These are phyloP conservation scores for Cephalopterus ornatus DNA, from an alignment of 2,113 vertebrate species.

Conservation along the genomic window DNA sequence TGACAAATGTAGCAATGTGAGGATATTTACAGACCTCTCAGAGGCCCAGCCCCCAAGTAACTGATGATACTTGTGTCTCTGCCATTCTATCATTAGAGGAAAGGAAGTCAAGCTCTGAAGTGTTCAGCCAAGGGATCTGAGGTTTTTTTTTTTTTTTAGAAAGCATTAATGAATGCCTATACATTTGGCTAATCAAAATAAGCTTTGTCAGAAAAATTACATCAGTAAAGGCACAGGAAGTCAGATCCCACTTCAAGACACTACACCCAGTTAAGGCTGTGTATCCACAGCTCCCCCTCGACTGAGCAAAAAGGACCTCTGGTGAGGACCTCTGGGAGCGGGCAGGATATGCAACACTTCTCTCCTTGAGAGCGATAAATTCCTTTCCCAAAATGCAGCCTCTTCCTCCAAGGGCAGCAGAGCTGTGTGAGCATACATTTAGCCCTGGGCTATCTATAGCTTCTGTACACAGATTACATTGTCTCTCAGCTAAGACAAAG, in stretches of 20 bases:
- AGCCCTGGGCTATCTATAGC: not conserved
- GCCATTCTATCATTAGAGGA: not conserved
- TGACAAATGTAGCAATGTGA: not conserved
- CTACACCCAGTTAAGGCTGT: rapidly evolving
- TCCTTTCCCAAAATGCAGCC: not conserved
- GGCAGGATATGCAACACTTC: not conserved
- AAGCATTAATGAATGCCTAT: not conserved
- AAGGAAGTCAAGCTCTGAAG: not conserved
- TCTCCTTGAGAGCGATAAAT: not conserved
- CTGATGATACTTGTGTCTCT: not conserved
- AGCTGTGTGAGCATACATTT: not conserved
- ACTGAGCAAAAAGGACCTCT: not conserved
- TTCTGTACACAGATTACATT: not conserved
- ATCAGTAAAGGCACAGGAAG: not conserved
- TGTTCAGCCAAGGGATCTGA: not conserved
- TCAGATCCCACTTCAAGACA: not conserved
- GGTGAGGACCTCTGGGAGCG: not conserved
- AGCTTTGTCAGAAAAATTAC: not conserved
- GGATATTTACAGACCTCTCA: not conserved
- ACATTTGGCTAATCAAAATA: not conserved
- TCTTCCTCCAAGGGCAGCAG: not conserved
- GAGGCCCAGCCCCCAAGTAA: not conserved
- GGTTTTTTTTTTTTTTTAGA: not conserved
- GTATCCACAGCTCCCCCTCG: not conserved
- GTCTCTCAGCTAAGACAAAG: not conserved